phyloP scores from a whole-genome alignment of 2,888 invertebrate species.

The Luperina testacea region DNA sequence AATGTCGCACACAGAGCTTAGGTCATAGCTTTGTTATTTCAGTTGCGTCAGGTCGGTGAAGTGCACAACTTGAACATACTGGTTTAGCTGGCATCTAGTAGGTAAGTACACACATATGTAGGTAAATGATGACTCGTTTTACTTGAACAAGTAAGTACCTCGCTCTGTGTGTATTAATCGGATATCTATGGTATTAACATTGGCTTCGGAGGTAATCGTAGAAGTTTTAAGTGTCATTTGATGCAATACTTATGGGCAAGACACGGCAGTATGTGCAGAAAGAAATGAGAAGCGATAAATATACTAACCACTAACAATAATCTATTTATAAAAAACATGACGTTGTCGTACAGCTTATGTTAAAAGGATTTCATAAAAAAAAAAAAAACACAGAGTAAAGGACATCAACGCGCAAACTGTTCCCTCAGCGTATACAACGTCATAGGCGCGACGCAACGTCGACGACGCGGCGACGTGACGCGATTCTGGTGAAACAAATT shows the following conservation, averaged over 20 bases:
- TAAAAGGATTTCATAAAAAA: neutral
- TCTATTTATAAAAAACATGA: neutral
- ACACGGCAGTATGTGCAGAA: neutral
- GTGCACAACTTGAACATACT: constrained; percentile 2
- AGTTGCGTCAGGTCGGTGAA: constrained; percentile 1
- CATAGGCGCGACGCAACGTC: neutral
- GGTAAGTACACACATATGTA: neutral
- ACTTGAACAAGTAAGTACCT: neutral
- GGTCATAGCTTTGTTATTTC: neutral
- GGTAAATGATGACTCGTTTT: neutral
- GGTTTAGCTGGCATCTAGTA: constrained; percentile 2
- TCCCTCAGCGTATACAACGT: neutral
- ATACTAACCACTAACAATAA: neutral
- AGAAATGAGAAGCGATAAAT: neutral
- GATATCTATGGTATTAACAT: no score
- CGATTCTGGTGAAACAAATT: neutral
- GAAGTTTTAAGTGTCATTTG: neutral
- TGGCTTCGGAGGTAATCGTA: neutral
- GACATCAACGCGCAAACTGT: neutral
- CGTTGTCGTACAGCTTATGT: neutral
- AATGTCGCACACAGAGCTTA: neutral
- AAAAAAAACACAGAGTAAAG: neutral
- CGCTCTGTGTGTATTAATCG: neutral
- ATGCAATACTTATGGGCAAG: no score
- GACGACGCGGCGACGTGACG: neutral